Conservation (phyloP, 1,140 invertebrate genomes). For the Cryptotermes secundus region DNA sequence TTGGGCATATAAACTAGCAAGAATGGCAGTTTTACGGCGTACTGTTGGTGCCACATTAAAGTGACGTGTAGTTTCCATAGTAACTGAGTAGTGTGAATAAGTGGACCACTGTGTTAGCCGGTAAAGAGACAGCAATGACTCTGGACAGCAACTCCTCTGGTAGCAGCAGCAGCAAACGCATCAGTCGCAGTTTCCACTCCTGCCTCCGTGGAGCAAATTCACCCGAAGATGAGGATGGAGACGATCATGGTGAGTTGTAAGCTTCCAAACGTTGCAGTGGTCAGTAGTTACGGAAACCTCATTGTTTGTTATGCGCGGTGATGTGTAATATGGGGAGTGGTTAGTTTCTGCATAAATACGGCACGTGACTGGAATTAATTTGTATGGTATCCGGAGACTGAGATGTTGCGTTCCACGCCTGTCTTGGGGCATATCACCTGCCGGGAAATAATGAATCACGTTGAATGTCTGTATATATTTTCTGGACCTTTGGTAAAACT, state of each 20-base stretch:
- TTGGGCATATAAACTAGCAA: too few species aligned
- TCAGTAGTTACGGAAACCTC: neutral
- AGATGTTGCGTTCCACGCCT: neutral
- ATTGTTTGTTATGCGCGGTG: neutral
- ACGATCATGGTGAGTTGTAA: conserved; percentile 23
- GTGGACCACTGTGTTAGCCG: neutral
- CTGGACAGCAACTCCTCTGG: conserved; percentile 19
- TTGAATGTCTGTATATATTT: too few species aligned
- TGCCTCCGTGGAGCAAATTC: conserved; percentile 40
- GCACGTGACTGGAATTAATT: neutral
- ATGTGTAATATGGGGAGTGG: neutral
- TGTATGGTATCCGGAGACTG: neutral
- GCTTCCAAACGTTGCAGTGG: neutral
- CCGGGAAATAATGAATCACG: too few species aligned
- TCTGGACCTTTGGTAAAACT: too few species aligned
- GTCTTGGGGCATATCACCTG: too few species aligned
- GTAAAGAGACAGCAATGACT: neutral
- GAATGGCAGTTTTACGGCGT: too few species aligned
- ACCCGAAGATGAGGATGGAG: conserved; percentile 36
- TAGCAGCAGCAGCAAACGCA: conserved; percentile 26
- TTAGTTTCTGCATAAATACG: neutral
- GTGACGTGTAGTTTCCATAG: too few species aligned
- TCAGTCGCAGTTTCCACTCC: conserved; percentile 43
- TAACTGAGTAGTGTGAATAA: neutral
- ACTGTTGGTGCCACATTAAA: too few species aligned